Evolutionary conservation across 2,888 invertebrate species (phyloP).

Genomic region (Watsonalla binaria): DNA sequence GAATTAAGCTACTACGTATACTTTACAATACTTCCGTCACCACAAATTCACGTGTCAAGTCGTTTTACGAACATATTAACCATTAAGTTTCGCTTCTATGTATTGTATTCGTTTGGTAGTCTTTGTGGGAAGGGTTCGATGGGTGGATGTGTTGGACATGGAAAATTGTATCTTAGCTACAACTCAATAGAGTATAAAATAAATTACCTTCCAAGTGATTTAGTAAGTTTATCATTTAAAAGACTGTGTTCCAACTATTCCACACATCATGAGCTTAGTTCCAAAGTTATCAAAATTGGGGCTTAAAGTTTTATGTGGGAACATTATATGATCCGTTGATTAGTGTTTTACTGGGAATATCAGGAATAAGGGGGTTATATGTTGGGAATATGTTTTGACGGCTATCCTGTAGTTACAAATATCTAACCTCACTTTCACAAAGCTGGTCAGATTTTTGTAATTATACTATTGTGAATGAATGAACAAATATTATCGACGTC

Average conservation of each 20-base stretch:
- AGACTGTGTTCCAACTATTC: background rate
- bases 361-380: slow-evolving; percentile 12
- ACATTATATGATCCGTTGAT: background rate
- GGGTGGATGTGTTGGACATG: background rate
- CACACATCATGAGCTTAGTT: background rate
- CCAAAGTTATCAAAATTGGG: background rate
- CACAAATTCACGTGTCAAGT: too few species aligned
- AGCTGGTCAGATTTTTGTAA: background rate
- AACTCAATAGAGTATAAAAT: too few species aligned
- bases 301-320: background rate
- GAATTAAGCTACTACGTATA: too few species aligned
- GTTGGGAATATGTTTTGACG: slow-evolving; percentile 11
- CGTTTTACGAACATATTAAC: background rate
- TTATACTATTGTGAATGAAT: background rate
- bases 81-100: background rate
- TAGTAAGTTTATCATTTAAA: too few species aligned
- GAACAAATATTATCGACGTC: slow-evolving; percentile 10
- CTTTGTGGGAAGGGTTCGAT: background rate
- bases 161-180: background rate
- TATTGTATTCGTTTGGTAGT: background rate
- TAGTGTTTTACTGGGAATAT: background rate
- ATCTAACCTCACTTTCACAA: background rate
- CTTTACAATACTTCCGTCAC: too few species aligned
- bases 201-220: too few species aligned
- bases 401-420: background rate